Evolutionary conservation across 2,888 invertebrate genomes (phyloP), one percentile per base, ranked within the genome.

Genomic region (Villa cingulata): DNA sequence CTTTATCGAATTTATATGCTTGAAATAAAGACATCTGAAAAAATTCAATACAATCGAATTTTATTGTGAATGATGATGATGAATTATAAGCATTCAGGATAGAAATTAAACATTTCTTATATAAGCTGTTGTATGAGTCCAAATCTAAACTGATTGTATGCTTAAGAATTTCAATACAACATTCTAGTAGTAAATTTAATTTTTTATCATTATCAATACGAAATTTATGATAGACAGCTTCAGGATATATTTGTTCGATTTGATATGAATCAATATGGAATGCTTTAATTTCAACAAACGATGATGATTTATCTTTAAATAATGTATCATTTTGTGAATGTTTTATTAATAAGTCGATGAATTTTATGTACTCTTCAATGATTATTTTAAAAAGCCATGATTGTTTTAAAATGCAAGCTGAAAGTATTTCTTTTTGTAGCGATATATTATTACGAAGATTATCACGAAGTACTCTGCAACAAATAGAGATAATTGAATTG

Each of bases 331-430:
- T 7, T 23, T 23, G 23, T 23, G 23, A 23, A 23, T 23, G n/a
- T 6, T 37, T 23, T 7, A 44, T 12, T 15, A 44, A 15, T 17
- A 12, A 10, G 16, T 38, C 14, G 2, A 27, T 47, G 15, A 43
- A 15, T 10, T 32, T 38, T 4, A 60, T 48, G 37, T 65, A 66
- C 32, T 57, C 58, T 5, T 48, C 19, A 1, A 62, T 50, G 0
- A 64, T 51, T 0, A 54, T 51, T 41, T 60, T 56, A 38, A 58
- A 66, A 2, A 66, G 55, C 43, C 58, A 56, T 3, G 62, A 57
- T 41, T 65, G 61, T 51, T 66, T 65, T 6, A 59, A 53, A 39
- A 62, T 54, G 36, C 64, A 63, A 4, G 66, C 63, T 4, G 57
- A 57, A 2, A 66, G 54, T 15, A 66, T 57, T 37, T 63, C 62